Evolutionary conservation across 2,113 vertebrate genomes (phyloP).

Genomic region (Bungarus multicinctus): DNA sequence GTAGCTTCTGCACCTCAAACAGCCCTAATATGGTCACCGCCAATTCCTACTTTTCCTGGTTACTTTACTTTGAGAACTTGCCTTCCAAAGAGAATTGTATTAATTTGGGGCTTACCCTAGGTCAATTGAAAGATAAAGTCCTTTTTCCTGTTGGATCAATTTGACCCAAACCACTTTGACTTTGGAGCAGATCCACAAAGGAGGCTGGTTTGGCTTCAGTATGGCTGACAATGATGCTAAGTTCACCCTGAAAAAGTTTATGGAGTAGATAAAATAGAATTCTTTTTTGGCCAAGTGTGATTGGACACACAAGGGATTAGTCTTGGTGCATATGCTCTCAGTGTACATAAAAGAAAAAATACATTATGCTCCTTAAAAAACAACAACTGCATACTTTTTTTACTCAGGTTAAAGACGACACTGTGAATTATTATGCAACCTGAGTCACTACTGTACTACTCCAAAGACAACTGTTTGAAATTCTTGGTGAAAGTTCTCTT

Average conservation of each 20-base stretch:
- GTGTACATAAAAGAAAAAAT: too few relatives aligned
- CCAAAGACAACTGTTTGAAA: background rate
- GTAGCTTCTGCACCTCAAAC: background rate
- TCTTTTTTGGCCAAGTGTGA: too few relatives aligned
- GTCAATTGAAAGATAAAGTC: background rate
- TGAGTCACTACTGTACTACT: background rate
- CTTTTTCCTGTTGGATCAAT: background rate
- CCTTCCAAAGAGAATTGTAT: background rate
- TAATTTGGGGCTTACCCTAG: background rate
- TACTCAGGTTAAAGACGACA: background rate
- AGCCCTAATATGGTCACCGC: background rate
- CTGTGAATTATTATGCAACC: background rate
- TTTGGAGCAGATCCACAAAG: background rate
- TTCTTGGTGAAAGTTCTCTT: background rate
- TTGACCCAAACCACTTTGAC: background rate
- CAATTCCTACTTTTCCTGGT: background rate
- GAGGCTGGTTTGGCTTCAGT: background rate
- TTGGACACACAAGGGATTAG: too few relatives aligned
- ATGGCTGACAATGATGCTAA: background rate
- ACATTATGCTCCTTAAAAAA: background rate
- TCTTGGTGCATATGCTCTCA: too few relatives aligned
- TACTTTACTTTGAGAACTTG: background rate
- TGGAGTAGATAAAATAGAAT: too few relatives aligned
- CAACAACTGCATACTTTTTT: too few relatives aligned
- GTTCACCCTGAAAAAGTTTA: background rate